These are phyloP conservation scores for Platycheirus albimanus DNA, from an alignment of 2,888 invertebrate genomes.

Conservation along the genomic window DNA sequence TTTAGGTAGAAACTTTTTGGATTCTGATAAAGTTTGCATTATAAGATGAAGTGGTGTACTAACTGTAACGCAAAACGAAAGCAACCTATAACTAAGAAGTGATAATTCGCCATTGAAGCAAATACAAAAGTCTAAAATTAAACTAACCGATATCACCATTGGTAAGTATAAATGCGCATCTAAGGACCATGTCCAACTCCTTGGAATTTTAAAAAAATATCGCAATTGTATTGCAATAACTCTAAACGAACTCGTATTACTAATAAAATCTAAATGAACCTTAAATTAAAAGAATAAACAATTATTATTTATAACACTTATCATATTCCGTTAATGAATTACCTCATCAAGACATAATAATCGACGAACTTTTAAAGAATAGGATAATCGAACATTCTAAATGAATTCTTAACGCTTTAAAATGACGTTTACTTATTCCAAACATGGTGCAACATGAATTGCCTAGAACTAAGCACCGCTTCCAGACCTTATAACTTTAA, in stretches of 20 bases:
- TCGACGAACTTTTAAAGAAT: constrained; percentile 7
- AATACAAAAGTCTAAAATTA: no score
- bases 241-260: constrained; percentile 5
- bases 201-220: constrained; percentile 1
- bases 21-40: neutral
- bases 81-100: no score
- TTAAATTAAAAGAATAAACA: constrained; percentile 10
- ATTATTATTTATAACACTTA: constrained; percentile 3
- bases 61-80: no score
- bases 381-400: constrained; percentile 22
- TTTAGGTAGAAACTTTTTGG: constrained; percentile 7
- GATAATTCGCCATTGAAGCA: no score
- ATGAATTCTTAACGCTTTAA: no score
- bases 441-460: no score
- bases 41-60: no score
- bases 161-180: no score
- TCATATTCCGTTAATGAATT: constrained; percentile 1
- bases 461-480: no score
- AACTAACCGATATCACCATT: no score
- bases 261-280: constrained; percentile 7
- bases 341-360: neutral
- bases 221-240: constrained; percentile 10
- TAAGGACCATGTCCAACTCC: neutral
- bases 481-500: no score
- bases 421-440: no score